Conservation (phyloP, 2,113 vertebrate species). For the Opisthocomus hoazin region DNA sequence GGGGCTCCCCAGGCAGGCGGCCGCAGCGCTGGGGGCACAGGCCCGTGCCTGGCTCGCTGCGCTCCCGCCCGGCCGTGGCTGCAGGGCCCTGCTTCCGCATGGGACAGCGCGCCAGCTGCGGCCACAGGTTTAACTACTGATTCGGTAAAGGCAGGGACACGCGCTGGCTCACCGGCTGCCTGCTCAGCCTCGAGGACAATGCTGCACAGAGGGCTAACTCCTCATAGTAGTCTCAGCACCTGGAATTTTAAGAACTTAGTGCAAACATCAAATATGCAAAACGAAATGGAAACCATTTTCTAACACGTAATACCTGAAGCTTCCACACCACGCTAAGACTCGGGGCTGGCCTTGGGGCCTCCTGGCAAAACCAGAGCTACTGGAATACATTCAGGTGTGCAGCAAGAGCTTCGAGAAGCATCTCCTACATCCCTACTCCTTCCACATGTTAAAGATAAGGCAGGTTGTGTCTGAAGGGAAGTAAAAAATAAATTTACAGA, state of each 20-base stretch:
- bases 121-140: too few species aligned
- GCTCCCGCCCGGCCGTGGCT: too few species aligned
- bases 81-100: too few species aligned
- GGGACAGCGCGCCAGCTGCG: too few species aligned
- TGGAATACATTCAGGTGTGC: constrained; percentile 34
- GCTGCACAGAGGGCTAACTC: neutral
- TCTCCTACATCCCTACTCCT: neutral
- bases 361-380: constrained; percentile 21
- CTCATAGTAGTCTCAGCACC: constrained; percentile 11
- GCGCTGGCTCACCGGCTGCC: neutral
- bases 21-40: neutral
- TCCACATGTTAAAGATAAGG: constrained; percentile 53
- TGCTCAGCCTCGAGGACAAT: neutral
- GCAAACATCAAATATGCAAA: constrained; percentile 54
- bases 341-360: neutral
- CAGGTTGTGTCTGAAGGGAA: constrained; percentile 53
- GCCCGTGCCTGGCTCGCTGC: neutral
- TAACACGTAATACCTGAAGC: neutral
- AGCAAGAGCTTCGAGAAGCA: neutral
- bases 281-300: neutral
- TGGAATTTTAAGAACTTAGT: constrained; percentile 59
- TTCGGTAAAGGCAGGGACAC: neutral
- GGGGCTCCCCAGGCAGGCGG: neutral
- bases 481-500: constrained; percentile 10
- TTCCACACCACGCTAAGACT: neutral